Evolutionary conservation across 1,140 invertebrate species (phyloP).

Genomic region (Drosophila simulans): DNA sequence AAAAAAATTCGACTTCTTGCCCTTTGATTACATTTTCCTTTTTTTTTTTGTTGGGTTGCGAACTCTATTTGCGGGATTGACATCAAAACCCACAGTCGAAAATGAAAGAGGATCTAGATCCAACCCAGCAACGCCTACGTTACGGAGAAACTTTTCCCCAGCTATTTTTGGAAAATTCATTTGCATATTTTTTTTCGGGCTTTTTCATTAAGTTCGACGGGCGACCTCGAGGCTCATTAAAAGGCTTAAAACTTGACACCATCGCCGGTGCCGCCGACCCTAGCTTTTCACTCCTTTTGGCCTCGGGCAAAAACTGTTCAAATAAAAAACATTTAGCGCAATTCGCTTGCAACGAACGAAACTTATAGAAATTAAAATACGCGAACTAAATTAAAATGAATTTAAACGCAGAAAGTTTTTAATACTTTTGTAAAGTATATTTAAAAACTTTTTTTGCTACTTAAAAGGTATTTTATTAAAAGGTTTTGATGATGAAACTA

Average conservation of each 20-base stretch:
- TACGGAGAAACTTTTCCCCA: slow-evolving; percentile 33
- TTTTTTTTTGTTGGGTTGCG: slow-evolving; percentile 9
- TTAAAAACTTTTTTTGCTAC: not conserved
- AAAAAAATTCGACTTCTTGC: slow-evolving; percentile 36
- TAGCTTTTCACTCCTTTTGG: not conserved
- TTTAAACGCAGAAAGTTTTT: slow-evolving; percentile 25
- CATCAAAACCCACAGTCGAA: slow-evolving; percentile 1
- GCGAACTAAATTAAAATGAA: slow-evolving; percentile 21
- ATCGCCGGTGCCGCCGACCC: not conserved
- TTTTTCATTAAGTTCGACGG: slow-evolving; percentile 69
- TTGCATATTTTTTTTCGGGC: slow-evolving; percentile 51
- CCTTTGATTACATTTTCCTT: slow-evolving; percentile 65
- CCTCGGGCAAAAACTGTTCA: slow-evolving; percentile 14
- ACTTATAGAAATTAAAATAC: slow-evolving; percentile 8
- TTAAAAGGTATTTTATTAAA: not conserved
- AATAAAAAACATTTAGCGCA: slow-evolving; percentile 27
- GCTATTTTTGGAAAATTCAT: slow-evolving; percentile 56
- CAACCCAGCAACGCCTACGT: slow-evolving; percentile 32
- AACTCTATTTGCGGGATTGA: slow-evolving; percentile 36
- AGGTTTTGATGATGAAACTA: not conserved
- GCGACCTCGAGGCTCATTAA: slow-evolving; percentile 56
- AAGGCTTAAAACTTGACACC: slow-evolving; percentile 71
- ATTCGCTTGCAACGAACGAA: slow-evolving; percentile 11
- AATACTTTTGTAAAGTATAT: not conserved
- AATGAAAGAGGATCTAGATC: no score